These are phyloP conservation scores for Steatocranus sp. DNA, from an alignment of 2,797 vertebrate species.

Conservation along the genomic window DNA sequence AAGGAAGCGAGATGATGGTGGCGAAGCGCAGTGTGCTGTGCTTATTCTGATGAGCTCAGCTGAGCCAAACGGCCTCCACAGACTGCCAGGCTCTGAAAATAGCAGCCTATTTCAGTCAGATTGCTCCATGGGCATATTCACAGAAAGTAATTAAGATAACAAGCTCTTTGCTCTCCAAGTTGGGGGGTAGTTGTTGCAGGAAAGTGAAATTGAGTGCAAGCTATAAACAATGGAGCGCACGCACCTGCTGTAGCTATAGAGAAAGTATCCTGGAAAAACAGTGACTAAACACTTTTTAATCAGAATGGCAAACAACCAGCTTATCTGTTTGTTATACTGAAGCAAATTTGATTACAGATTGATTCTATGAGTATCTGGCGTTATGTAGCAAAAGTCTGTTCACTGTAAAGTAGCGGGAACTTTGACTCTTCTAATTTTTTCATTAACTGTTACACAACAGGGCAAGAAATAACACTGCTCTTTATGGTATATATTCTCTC, in stretches of 20 bases:
- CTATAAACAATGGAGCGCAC: constrained; percentile 25
- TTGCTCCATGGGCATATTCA: constrained; percentile 54
- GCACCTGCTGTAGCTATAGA: constrained; percentile 19
- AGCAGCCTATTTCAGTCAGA: constrained; percentile 51
- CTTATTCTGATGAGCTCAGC: constrained; percentile 61
- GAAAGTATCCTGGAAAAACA: not conserved
- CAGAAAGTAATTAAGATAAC: constrained; percentile 71
- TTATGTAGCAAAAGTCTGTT: not conserved
- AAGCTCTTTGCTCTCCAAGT: constrained; percentile 47
- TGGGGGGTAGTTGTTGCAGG: constrained; percentile 29
- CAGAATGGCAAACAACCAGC: not conserved
- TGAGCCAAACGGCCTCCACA: constrained; percentile 50
- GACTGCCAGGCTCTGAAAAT: constrained; percentile 57
- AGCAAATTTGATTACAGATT: not conserved
- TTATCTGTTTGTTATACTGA: not conserved
- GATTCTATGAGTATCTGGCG: not conserved
- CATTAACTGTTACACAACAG: not conserved
- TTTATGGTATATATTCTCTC: not conserved
- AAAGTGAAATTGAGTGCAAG: constrained; percentile 30
- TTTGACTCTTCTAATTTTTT: not conserved
- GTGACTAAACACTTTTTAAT: constrained; percentile 27
- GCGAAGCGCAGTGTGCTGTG: constrained; percentile 6
- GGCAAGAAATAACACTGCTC: not conserved
- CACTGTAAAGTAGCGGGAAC: not conserved
- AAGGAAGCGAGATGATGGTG: not conserved